Conservation (phyloP, 2,888 invertebrate genomes). For the Opisthograptis luteolata region DNA sequence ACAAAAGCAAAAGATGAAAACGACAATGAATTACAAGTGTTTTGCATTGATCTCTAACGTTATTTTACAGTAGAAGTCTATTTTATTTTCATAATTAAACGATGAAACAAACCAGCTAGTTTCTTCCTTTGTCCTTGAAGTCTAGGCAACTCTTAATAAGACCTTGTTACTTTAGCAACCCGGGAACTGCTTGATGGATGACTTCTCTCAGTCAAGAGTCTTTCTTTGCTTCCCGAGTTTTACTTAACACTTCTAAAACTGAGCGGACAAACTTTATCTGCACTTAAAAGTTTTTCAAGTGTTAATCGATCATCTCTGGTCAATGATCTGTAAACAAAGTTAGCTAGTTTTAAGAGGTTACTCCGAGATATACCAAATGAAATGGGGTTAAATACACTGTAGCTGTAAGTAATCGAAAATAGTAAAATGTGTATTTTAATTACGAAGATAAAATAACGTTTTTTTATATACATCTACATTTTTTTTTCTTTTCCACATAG, state of each 20-base stretch:
- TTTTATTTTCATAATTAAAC: neutral
- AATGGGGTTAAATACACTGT: neutral
- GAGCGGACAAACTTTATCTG: slow-evolving; percentile 64
- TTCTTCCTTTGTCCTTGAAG: neutral
- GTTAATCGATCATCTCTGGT: slow-evolving; percentile 72
- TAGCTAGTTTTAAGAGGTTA: slow-evolving; percentile 15
- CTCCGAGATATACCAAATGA: neutral
- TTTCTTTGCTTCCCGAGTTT: slow-evolving; percentile 61
- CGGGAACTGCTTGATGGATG: slow-evolving; percentile 72
- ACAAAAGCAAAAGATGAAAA: too few relatives aligned
- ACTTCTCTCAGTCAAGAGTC: slow-evolving; percentile 57
- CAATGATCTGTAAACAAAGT: slow-evolving; percentile 62
- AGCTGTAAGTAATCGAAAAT: too few relatives aligned
- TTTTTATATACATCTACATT: too few relatives aligned
- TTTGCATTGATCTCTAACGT: neutral
- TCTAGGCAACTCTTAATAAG: slow-evolving; percentile 28
- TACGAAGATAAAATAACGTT: too few relatives aligned
- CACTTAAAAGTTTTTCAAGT: slow-evolving; percentile 63
- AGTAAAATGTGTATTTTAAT: too few relatives aligned
- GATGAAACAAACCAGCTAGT: neutral
- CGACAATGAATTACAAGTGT: too few relatives aligned
- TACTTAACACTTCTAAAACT: slow-evolving; percentile 65
- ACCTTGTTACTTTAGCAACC: slow-evolving; percentile 57
- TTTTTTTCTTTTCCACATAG: too few relatives aligned
- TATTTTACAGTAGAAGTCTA: neutral